Evolutionary conservation across 2,113 vertebrate species (phyloP), one percentile per base, ranked within the genome.

Genomic region (Psettodes erumei): DNA sequence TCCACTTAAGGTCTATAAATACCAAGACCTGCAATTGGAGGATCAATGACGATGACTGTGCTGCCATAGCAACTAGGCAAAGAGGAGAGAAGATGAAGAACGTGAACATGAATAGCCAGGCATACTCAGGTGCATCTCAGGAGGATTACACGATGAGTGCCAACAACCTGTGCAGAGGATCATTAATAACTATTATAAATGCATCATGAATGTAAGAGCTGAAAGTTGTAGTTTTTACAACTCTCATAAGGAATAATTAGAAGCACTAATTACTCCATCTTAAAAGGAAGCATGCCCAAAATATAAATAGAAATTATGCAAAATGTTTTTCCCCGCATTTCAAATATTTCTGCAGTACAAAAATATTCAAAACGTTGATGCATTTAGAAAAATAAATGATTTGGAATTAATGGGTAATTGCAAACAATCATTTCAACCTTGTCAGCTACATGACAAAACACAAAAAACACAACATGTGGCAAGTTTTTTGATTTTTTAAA

Each of bases 41-140:
- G 91, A 93, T 93, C 93, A 91, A 84, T 91, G 89, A 86, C 62
- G 85, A 90, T 82, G 87, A 63, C 89, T 61, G 74, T 90, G 93
- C 91, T 94, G 76, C 93, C 93, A 94, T 95, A 83, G 94, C 94
- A 95, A 95, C 94, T 21, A 82, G 87, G 83, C 71, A 77, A 86
- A 75, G 68, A 65, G 63, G 75, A 83, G 74, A 87, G 50, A 43
- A 78, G 83, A 71, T 77, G 67, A 88, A 65, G 66, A 88, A 68
- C 62, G 82, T 23, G 73, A 56, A 33, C 79, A 77, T 42, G 51
- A 72, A 75, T 67, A 73, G 23, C 35, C 56, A 69, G 45, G 58
- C 64, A 72, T 42, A 59, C 60, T 48, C 59, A 77, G 73, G 66
- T 77, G 64, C 6, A 50, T 64, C 60, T 69, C 64, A 43, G 25